Percentiles rank a stretch among this genome's conserved stretches.
These are phyloP conservation scores for Agriopis aurantiaria DNA, from an alignment of 2,888 invertebrate genomes.

Conservation along the genomic window DNA sequence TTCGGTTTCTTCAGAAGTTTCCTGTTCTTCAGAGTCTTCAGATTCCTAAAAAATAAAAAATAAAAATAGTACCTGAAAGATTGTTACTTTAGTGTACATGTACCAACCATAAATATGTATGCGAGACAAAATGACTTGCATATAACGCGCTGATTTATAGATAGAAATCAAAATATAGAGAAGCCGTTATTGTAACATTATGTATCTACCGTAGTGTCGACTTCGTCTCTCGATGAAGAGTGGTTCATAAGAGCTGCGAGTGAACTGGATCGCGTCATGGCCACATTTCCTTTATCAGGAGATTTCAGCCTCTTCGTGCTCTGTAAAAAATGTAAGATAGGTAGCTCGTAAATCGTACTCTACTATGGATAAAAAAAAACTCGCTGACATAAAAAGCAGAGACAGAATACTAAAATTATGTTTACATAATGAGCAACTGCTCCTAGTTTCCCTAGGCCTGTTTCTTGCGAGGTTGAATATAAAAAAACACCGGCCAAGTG, in stretches of 20 bases:
- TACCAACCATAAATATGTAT: neutral
- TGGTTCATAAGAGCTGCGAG: constrained; percentile 75
- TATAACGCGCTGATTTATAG: too few species aligned
- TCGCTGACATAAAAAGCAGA: too few species aligned
- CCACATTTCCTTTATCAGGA: constrained; percentile 63
- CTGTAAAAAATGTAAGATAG: constrained; percentile 48
- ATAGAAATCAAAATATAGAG: too few species aligned
- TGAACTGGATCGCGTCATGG: constrained; percentile 68
- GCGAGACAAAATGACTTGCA: neutral
- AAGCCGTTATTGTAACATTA: neutral
- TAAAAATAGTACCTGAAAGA: neutral
- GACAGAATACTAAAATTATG: too few species aligned
- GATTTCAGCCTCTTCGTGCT: constrained; percentile 64
- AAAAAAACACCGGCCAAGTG: too few species aligned
- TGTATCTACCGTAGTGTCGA: constrained; percentile 68
- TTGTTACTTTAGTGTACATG: neutral
- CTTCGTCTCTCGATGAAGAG: constrained; percentile 68
- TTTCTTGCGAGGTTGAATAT: too few species aligned
- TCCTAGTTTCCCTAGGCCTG: too few species aligned
- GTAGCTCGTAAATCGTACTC: neutral
- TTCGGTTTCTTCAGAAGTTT: constrained; percentile 75
- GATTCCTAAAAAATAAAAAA: constrained; percentile 63
- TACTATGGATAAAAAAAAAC: too few species aligned
- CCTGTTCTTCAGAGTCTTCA: constrained; percentile 70
- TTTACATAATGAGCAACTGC: too few species aligned